Percentiles rank a stretch among this genome's conserved stretches.
phyloP scores from a whole-genome alignment of 2,797 vertebrate species.

The Rousettus madagascariensis region DNA sequence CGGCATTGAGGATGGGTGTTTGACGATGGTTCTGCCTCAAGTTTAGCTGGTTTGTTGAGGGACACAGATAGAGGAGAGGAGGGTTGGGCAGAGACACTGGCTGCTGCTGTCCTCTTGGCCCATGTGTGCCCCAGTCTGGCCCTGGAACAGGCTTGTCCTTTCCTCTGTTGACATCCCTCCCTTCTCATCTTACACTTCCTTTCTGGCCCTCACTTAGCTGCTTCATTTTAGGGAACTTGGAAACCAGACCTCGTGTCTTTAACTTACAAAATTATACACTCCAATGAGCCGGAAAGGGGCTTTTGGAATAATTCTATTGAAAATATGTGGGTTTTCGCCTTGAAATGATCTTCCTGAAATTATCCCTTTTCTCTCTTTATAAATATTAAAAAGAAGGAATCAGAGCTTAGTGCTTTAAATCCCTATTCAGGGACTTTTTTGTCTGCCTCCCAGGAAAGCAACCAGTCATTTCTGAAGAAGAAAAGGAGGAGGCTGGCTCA shows the following conservation, averaged over 20 bases:
- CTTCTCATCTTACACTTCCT: constrained; percentile 56
- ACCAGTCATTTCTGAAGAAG: constrained; percentile 45
- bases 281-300: constrained; percentile 75
- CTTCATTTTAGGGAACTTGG: constrained; percentile 73
- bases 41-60: background rate
- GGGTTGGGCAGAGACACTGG: fast-evolving
- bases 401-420: constrained; percentile 75
- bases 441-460: constrained; percentile 71
- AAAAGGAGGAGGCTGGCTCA: background rate
- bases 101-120: background rate
- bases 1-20: background rate
- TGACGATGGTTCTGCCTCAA: background rate
- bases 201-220: constrained; percentile 43
- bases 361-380: constrained; percentile 78
- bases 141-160: background rate
- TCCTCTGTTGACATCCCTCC: background rate
- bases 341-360: constrained; percentile 80
- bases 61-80: background rate
- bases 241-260: constrained; percentile 71
- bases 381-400: constrained; percentile 79
- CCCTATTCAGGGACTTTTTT: constrained; percentile 69
- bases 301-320: constrained; percentile 79
- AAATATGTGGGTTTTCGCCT: constrained; percentile 79
- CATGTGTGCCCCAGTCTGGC: fast-evolving
- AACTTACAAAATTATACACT: constrained; percentile 77